Evolutionary conservation across 2,113 vertebrate species (phyloP).

Genomic region (Tragelaphus buxtoni): DNA sequence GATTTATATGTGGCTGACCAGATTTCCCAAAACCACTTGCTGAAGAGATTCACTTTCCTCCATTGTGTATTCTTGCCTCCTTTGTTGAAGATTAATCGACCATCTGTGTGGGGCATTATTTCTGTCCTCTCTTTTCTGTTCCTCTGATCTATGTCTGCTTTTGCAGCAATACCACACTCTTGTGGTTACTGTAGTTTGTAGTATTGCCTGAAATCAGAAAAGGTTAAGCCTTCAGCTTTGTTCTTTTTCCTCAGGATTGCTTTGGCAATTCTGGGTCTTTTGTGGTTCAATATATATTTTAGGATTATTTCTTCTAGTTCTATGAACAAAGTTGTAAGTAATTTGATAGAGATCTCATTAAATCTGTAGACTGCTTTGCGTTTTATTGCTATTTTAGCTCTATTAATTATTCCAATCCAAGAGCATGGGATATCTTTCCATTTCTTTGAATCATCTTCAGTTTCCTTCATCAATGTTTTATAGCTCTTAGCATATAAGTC

Average conservation of each 20-base stretch:
- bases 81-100: background rate
- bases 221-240: background rate
- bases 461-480: background rate
- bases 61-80: background rate
- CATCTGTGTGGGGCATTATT: background rate
- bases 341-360: background rate
- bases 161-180: background rate
- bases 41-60: background rate
- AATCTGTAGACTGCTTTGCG: background rate
- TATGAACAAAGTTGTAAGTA: background rate
- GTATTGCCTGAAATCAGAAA: background rate
- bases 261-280: background rate
- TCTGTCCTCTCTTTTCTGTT: background rate
- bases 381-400: background rate
- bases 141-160: background rate
- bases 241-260: background rate
- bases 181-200: background rate
- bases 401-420: background rate
- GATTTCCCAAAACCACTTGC: background rate
- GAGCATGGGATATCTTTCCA: background rate
- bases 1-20: background rate
- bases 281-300: background rate
- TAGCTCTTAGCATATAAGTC: background rate
- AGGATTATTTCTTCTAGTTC: background rate
- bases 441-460: background rate